These are phyloP conservation scores for Noctua janthe DNA, from an alignment of 2,888 invertebrate species.

Conservation along the genomic window DNA sequence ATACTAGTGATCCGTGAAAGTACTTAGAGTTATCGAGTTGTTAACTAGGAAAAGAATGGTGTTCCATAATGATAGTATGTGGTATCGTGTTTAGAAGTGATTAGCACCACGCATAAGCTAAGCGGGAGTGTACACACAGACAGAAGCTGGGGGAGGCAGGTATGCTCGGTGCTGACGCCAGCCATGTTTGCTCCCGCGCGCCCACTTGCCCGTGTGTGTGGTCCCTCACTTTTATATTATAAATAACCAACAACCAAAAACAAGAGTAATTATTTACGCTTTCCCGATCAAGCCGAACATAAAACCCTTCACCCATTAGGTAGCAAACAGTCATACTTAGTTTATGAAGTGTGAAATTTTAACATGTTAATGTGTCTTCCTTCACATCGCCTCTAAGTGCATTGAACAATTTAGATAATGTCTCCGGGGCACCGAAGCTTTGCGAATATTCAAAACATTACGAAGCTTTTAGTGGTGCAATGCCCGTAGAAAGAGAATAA, in stretches of 20 bases:
- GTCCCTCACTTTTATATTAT: constrained; percentile 74
- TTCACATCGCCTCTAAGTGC: constrained; percentile 80
- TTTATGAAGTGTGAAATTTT: constrained; percentile 75
- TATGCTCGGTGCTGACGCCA: constrained; percentile 78
- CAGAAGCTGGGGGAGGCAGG: constrained; percentile 76
- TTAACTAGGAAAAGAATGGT: constrained; percentile 86
- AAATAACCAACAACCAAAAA: constrained; percentile 48
- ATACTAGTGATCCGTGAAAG: constrained; percentile 75
- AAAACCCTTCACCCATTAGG: constrained; percentile 65
- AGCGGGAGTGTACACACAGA: constrained; percentile 81
- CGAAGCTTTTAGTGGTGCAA: constrained; percentile 76
- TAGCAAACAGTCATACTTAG: constrained; percentile 69
- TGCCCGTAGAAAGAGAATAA: constrained; percentile 72
- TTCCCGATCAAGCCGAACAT: constrained; percentile 47
- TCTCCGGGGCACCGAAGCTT: constrained; percentile 77
- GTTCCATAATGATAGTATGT: constrained; percentile 86
- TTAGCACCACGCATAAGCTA: constrained; percentile 83
- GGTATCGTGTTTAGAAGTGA: constrained; percentile 84
- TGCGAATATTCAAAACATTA: constrained; percentile 76
- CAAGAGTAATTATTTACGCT: constrained; percentile 41
- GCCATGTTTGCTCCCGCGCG: constrained; percentile 83
- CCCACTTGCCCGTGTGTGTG: constrained; percentile 83
- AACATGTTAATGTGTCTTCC: constrained; percentile 73
- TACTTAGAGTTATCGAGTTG: constrained; percentile 82
- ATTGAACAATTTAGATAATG: constrained; percentile 87